Conservation (phyloP, 64 coral and sea anemone species). For the Anthopleura sola region DNA sequence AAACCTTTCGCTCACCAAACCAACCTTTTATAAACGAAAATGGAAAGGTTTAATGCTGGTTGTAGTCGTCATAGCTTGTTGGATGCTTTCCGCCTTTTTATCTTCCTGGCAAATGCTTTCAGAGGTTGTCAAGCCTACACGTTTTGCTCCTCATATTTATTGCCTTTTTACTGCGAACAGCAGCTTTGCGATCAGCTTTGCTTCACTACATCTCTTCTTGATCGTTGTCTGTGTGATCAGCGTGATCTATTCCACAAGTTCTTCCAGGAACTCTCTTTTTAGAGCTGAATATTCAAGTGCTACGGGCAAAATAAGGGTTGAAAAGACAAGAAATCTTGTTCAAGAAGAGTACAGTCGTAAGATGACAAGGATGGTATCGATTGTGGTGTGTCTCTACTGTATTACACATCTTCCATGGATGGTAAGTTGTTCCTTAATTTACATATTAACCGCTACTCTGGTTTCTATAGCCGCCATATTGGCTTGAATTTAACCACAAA, state of each 20-base stretch:
- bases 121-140: conserved; percentile 4
- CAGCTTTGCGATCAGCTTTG: conserved; percentile 20
- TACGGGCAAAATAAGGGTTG: not conserved
- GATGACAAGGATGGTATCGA: conserved; percentile 22
- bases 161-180: conserved; percentile 38
- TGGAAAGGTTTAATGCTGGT: conserved; percentile 41
- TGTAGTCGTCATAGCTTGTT: conserved; percentile 20
- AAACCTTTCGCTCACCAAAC: conserved; percentile 3
- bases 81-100: conserved; percentile 38
- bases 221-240: conserved; percentile 7
- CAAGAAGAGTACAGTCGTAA: not conserved
- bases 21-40: conserved; percentile 20
- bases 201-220: not conserved
- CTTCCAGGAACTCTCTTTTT: conserved; percentile 32
- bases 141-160: conserved; percentile 11
- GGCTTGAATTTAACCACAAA: no score
- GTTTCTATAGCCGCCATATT: no score
- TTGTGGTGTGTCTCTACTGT: conserved; percentile 30
- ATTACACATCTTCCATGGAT: conserved; percentile 28
- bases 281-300: conserved; percentile 13
- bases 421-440: conserved; percentile 20
- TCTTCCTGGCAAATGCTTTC: conserved; percentile 39
- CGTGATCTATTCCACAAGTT: conserved; percentile 17
- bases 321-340: conserved; percentile 3
- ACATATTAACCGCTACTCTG: no score